Evolutionary conservation across 2,888 invertebrate genomes (phyloP).

Genomic region (Branchinecta sandiegonensis): DNA sequence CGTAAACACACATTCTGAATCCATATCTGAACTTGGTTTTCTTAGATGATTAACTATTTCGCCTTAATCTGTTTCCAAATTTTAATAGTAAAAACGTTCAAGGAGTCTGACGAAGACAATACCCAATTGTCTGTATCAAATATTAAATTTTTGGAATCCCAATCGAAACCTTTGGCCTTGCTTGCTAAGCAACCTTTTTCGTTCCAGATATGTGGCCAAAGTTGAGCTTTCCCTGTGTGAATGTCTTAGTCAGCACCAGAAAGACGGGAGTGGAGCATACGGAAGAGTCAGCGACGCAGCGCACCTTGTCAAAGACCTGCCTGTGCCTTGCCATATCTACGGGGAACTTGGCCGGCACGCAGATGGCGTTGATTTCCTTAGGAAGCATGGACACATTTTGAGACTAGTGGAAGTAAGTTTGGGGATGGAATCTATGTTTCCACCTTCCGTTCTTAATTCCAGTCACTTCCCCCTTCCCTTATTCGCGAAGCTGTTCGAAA

Average conservation of each 20-base stretch:
- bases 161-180: no score
- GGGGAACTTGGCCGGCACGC: slow-evolving; percentile 62
- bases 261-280: slow-evolving; percentile 56
- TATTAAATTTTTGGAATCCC: no score
- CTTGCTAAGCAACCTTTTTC: background rate
- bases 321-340: slow-evolving; percentile 62
- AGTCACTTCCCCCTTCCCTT: no score
- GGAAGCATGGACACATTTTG: slow-evolving; percentile 41
- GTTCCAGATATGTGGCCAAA: slow-evolving; percentile 58
- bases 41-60: no score
- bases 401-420: slow-evolving; percentile 35
- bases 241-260: slow-evolving; percentile 65
- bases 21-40: no score
- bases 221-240: slow-evolving; percentile 80
- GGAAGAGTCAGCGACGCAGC: slow-evolving; percentile 37
- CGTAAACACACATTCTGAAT: no score
- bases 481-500: no score
- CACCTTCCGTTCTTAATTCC: background rate
- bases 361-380: slow-evolving; percentile 42
- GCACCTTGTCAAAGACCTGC: slow-evolving; percentile 32
- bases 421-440: no score
- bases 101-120: no score
- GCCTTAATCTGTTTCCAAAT: no score
- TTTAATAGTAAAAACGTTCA: no score
- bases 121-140: no score